A percentile compares a stretch with the other conserved stretches of the same genome.
Evolutionary conservation across 2,888 invertebrate species (phyloP).

Genomic region (Mesochorus sp.): DNA sequence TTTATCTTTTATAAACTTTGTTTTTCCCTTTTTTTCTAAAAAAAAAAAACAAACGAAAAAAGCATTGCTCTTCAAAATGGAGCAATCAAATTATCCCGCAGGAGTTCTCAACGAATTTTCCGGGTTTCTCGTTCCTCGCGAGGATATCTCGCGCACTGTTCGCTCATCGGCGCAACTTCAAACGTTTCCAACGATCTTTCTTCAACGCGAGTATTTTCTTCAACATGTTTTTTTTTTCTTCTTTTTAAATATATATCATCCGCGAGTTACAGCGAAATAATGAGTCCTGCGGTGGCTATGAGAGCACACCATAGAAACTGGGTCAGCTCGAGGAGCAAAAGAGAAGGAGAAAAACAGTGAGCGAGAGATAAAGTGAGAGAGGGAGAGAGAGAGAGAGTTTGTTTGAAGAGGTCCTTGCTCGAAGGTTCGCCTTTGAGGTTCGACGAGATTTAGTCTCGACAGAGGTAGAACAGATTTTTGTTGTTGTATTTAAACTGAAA

Average conservation of each 20-base stretch:
- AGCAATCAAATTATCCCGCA: slow-evolving; percentile 8
- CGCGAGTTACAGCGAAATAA: slow-evolving; percentile 42
- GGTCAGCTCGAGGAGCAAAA: slow-evolving; percentile 56
- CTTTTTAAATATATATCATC: slow-evolving; percentile 8
- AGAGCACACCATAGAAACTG: slow-evolving; percentile 54
- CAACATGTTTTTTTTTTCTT: background rate
- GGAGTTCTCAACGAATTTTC: slow-evolving; percentile 36
- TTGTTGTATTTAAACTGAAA: slow-evolving; percentile 9
- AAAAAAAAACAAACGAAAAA: background rate
- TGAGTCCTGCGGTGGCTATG: slow-evolving; percentile 32
- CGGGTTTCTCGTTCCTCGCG: background rate
- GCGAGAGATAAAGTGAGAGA: too few relatives aligned
- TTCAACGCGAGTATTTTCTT: too few relatives aligned
- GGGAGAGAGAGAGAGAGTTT: background rate
- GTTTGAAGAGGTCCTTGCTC: slow-evolving; percentile 48
- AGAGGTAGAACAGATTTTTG: background rate
- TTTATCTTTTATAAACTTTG: background rate
- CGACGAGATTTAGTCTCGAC: slow-evolving; percentile 31
- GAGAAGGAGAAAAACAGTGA: too few relatives aligned
- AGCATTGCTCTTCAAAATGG: slow-evolving; percentile 1
- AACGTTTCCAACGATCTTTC: slow-evolving; percentile 24
- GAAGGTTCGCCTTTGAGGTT: slow-evolving; percentile 54
- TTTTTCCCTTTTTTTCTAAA: background rate
- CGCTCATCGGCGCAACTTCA: slow-evolving; percentile 22
- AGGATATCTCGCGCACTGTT: slow-evolving; percentile 16